phyloP scores from a whole-genome alignment of 2,113 vertebrate species.

The Meriones unguiculatus region DNA sequence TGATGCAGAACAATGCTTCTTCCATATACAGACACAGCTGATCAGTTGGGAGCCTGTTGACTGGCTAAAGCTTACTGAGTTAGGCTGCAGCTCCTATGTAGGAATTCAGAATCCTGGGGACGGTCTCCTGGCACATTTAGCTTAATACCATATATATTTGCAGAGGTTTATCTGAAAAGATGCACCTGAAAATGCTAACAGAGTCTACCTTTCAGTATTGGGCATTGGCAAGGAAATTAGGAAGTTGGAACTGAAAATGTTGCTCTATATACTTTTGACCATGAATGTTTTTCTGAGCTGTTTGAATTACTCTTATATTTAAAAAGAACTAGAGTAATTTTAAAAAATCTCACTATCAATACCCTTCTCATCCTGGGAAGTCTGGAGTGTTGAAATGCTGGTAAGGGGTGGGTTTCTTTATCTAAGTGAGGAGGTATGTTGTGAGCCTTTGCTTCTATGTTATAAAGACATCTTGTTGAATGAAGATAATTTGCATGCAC shows the following conservation, averaged over 20 bases:
- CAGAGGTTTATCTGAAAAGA: not conserved
- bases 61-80: not conserved
- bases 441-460: not conserved
- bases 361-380: not conserved
- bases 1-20: not conserved
- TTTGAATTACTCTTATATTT: not conserved
- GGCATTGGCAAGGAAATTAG: not conserved
- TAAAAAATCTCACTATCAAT: conserved; percentile 6
- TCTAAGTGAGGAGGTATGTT: conserved; percentile 13
- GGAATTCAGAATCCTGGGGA: not conserved
- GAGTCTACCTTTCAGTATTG: not conserved
- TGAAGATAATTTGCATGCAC: conserved; percentile 45
- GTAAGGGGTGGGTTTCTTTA: not conserved
- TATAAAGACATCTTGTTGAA: not conserved
- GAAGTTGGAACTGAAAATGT: conserved; percentile 22
- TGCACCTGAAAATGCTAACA: not conserved
- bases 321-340: not conserved
- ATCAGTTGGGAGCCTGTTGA: not conserved
- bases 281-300: not conserved
- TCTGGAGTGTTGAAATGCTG: not conserved
- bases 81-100: not conserved
- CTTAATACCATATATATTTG: not conserved
- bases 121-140: not conserved
- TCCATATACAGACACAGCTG: too few relatives aligned
- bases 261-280: conserved; percentile 29